Conservation (phyloP, 1,140 invertebrate genomes). For the Trichonephila inaurata region DNA sequence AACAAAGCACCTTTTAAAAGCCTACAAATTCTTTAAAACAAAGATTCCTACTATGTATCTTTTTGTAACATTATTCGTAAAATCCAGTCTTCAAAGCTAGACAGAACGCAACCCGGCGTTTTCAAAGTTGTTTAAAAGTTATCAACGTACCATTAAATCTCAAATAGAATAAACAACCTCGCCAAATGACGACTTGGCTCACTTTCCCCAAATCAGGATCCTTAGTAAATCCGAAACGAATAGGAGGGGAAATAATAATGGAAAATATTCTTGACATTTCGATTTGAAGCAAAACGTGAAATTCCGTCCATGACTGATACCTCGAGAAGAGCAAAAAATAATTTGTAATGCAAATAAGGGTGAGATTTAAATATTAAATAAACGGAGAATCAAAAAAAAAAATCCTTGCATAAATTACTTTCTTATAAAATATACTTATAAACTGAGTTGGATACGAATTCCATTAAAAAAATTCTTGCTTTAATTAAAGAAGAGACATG, state of each 20-base stretch:
- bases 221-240: constrained; percentile 35
- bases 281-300: constrained; percentile 57
- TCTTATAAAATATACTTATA: constrained; percentile 70
- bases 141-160: too few relatives aligned
- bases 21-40: too few relatives aligned
- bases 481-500: constrained; percentile 71
- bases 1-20: too few relatives aligned
- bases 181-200: not conserved
- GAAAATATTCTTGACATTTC: constrained; percentile 74
- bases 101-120: too few relatives aligned
- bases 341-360: constrained; percentile 71
- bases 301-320: constrained; percentile 70
- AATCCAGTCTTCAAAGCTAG: too few relatives aligned
- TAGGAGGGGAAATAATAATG: constrained; percentile 66
- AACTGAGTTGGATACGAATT: constrained; percentile 53
- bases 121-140: too few relatives aligned
- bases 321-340: constrained; percentile 43
- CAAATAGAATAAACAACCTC: too few relatives aligned
- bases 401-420: constrained; percentile 57
- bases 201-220: not conserved
- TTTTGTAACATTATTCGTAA: too few relatives aligned
- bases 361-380: constrained; percentile 76
- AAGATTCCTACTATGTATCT: too few relatives aligned
- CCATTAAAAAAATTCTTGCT: constrained; percentile 66
- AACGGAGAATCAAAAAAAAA: constrained; percentile 55